A percentile compares a stretch with the other conserved stretches of the same genome.
Evolutionary conservation across 1,140 invertebrate species (phyloP).

Genomic region (Drosophila sechellia): DNA sequence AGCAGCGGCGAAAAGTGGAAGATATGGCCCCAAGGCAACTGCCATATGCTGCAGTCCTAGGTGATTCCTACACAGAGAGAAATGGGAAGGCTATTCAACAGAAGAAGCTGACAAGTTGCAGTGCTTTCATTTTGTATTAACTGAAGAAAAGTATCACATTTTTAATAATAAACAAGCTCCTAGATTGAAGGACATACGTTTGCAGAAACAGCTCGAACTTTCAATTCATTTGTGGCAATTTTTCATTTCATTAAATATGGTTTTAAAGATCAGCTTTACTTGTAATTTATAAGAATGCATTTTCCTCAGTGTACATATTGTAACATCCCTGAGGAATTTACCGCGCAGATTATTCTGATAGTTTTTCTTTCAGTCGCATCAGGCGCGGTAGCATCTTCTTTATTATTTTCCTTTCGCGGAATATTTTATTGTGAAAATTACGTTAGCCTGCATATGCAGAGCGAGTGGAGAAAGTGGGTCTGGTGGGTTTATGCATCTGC

Average conservation of each 20-base stretch:
- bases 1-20: conserved; percentile 24
- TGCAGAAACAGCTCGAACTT: too few species aligned
- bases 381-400: conserved; percentile 9
- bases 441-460: conserved; percentile 27
- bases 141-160: too few species aligned
- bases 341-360: conserved; percentile 23
- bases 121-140: too few species aligned
- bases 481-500: conserved; percentile 19
- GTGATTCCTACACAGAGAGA: background rate
- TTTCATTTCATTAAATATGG: background rate
- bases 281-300: background rate
- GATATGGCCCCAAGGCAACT: conserved; percentile 25
- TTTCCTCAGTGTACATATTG: background rate
- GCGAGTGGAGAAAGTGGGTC: background rate
- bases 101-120: background rate
- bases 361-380: conserved; percentile 4
- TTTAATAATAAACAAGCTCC: too few species aligned
- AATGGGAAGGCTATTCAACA: background rate
- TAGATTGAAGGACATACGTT: too few species aligned
- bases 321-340: background rate
- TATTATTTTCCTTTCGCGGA: conserved; percentile 35
- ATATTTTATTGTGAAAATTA: conserved; percentile 57
- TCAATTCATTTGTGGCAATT: too few species aligned
- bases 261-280: too few species aligned
- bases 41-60: conserved; percentile 33